A percentile compares a stretch with the other conserved stretches of the same genome.
phyloP scores from a whole-genome alignment of 2,888 invertebrate species.

The Elegia similella region DNA sequence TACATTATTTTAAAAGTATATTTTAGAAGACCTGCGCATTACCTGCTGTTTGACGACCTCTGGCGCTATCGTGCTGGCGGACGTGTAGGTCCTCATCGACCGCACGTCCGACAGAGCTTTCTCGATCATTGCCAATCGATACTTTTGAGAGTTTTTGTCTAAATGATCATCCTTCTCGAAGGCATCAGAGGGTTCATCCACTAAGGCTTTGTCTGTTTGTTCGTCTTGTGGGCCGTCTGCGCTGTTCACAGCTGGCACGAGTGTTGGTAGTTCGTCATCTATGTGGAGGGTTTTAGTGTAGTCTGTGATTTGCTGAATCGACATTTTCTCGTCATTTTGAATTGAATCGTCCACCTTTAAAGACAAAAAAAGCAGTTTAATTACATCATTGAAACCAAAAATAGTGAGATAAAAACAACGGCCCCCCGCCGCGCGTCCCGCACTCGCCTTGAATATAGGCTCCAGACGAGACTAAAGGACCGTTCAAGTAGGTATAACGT shows the following conservation, averaged over 20 bases:
- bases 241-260: conserved; percentile 32
- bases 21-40: background rate
- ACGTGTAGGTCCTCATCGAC: conserved; percentile 82
- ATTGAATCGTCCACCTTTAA: conserved; percentile 65
- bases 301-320: conserved; percentile 41
- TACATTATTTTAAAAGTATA: conserved; percentile 65
- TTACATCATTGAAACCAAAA: too few species aligned
- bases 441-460: too few species aligned
- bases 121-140: conserved; percentile 82
- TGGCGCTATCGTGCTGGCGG: conserved; percentile 91
- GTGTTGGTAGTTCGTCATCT: conserved; percentile 45
- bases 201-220: conserved; percentile 9
- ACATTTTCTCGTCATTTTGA: conserved; percentile 54
- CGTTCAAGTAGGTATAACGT: too few species aligned
- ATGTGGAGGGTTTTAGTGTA: conserved; percentile 22
- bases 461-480: too few species aligned
- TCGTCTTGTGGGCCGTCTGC: conserved; percentile 23
- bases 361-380: too few species aligned
- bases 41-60: conserved; percentile 87
- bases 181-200: background rate
- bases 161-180: conserved; percentile 24
- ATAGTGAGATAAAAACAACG: too few species aligned
- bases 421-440: too few species aligned
- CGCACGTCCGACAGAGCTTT: conserved; percentile 79
- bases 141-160: conserved; percentile 80